Base-by-base conservation (phyloP, 1,140 invertebrate species). In the Trinorchestia longiramus region DNA sequence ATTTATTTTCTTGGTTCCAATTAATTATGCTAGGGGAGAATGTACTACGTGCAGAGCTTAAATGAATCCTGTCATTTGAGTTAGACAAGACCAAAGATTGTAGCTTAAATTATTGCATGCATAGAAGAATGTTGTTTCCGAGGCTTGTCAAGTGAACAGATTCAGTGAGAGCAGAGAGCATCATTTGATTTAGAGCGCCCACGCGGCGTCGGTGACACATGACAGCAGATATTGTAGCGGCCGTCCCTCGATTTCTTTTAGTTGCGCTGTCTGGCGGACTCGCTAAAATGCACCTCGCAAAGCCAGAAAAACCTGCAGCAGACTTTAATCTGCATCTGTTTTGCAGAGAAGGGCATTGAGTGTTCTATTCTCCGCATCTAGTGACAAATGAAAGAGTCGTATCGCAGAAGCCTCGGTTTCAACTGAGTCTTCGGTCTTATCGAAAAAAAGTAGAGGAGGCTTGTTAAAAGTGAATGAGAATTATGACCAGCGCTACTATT, bases 321-420 rank as follows among this genome's bases (percentile, higher is more conserved):
- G 88, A 90, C 88, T 90, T 90, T 90, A 90, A 90, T 90, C 88
- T 90, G 88, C 88, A 90, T 90, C 88, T 90, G 43, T 90, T 90
- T 90, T 90, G 43, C 41, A 17, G 88, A 90, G 88, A 41, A 28
- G 88, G 36, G 88, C 88, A 42, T 90, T 43, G 88, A 90, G 88
- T 90, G 88, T 41, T 90, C 88, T 90, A 90, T 90, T 90, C 88
- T 90, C 28, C 43, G 88, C 88, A 41, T 42, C 88, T 41, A 90
- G 88, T 90, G 88, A 90, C 88, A 90, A 90, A 90, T 90, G 88
- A 90, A 90, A 90, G 43, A 15, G n/a, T 43, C 88, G 88, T 90
- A 90, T 90, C 88, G 88, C 88, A 43, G 88, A 42, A 43, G 88
- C 43, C 88, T 90, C 88, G 43, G 88, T 90, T 90, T 90, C 88